Evolutionary conservation across 2,113 vertebrate genomes (phyloP).

Genomic region (Chionomys nivalis): DNA sequence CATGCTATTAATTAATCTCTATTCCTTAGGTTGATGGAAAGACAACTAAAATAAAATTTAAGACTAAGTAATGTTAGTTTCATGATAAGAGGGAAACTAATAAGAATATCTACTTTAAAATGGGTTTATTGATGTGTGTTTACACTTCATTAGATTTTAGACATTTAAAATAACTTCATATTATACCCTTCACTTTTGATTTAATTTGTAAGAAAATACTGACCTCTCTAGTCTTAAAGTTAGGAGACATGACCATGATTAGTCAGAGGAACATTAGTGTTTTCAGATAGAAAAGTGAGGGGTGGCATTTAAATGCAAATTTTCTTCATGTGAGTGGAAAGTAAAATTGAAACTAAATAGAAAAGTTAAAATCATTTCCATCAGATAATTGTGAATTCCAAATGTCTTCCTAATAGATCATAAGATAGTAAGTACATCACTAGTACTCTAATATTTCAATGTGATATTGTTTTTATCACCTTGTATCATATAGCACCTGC

Average conservation of each 20-base stretch:
- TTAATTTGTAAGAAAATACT: background rate
- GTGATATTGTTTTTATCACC: slow-evolving; percentile 64
- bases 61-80: slow-evolving; percentile 34
- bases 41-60: background rate
- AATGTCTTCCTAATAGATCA: background rate
- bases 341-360: background rate
- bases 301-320: slow-evolving; percentile 36
- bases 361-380: background rate
- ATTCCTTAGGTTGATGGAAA: background rate
- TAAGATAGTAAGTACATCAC: background rate
- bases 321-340: background rate
- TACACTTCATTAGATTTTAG: background rate
- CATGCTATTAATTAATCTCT: background rate
- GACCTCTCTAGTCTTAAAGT: background rate
- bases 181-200: slow-evolving; percentile 36
- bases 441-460: background rate
- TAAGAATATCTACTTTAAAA: slow-evolving; percentile 17
- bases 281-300: background rate
- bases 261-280: background rate
- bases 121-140: background rate
- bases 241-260: slow-evolving; percentile 8
- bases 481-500: slow-evolving; percentile 80
- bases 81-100: background rate
- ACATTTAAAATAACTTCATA: slow-evolving; percentile 11
- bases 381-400: background rate